Evolutionary conservation across 2,797 vertebrate species (phyloP).

Genomic region (Hylomyscus alleni): DNA sequence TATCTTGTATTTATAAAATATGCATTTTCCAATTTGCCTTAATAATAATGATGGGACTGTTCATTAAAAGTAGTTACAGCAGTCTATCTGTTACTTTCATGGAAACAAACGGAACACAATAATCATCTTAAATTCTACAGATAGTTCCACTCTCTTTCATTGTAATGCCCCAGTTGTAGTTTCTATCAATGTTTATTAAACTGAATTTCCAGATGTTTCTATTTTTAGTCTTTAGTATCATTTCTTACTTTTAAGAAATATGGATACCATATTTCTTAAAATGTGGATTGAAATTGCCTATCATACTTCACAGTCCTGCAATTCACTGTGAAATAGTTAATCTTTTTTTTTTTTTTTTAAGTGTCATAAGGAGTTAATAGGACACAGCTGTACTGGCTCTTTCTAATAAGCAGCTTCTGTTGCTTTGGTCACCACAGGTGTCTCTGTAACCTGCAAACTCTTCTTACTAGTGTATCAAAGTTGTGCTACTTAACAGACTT

Average conservation of each 20-base stretch:
- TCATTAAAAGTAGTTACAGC: constrained; percentile 23
- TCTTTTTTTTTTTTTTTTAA: constrained; percentile 90
- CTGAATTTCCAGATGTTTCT: constrained; percentile 69
- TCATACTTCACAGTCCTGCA: constrained; percentile 80
- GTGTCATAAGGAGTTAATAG: constrained; percentile 92
- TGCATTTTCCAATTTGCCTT: constrained; percentile 57
- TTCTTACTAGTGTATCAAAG: constrained; percentile 93
- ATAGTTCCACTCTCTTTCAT: constrained; percentile 28
- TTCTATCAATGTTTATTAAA: constrained; percentile 58
- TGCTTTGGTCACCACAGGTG: constrained; percentile 93
- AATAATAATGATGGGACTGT: constrained; percentile 20
- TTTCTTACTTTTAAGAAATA: constrained; percentile 83
- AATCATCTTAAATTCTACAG: constrained; percentile 70
- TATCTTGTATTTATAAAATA: constrained; percentile 65
- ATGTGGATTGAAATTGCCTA: constrained; percentile 85
- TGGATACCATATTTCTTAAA: constrained; percentile 78
- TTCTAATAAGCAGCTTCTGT: constrained; percentile 91
- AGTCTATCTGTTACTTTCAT: constrained; percentile 63
- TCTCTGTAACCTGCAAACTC: constrained; percentile 92
- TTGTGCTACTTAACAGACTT: constrained; percentile 93
- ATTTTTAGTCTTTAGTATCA: constrained; percentile 74
- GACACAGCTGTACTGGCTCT: constrained; percentile 91
- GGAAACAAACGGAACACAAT: constrained; percentile 58
- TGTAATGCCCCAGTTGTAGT: not conserved
- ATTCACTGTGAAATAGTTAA: constrained; percentile 88